Evolutionary conservation across 2,797 vertebrate genomes (phyloP), one percentile per base, ranked within the genome.

Genomic region (Pogonophryne albipinna): DNA sequence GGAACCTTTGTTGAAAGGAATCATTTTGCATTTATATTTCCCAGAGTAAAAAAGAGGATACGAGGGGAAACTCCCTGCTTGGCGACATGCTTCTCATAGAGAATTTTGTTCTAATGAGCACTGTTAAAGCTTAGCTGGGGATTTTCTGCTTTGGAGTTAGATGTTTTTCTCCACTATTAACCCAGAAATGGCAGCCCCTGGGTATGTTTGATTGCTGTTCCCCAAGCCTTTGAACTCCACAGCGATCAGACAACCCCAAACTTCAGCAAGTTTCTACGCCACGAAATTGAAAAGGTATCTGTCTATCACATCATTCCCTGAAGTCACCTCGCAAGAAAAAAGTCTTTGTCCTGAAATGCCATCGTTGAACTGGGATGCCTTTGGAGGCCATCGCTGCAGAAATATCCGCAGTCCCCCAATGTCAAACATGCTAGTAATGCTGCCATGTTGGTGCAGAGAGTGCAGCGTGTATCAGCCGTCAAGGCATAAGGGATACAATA

Each of bases 21-120:
- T 82, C 78, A 71, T 89, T 91, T 88, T 89, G 76, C 87, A 87
- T 90, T 90, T 85, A 82, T 72, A 90, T 91, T 92, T 88, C 82
- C 86, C 84, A 78, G 68, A 84, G 72, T 82, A 80, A 85, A 83
- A 58, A 83, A 46, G 20, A 77, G 23, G 31, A 38, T 7, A 15
- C 27, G 13, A 17, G 64, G 23, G 79, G 67, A 75, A 74, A 61
- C 42, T 56, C 76, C 76, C 41, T 6, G 55, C 61, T 60, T 58
- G 41, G 46, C 19, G 38, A 79, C 49, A 3, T 51, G 61, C 62
- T 82, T 50, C 74, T 82, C 49, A 45, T 13, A 76, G 64, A 78
- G 56, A 79, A 84, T 60, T 74, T 63, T 56, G n/a, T 72, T 71
- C 61, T 84, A 90, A 90, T 80, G 79, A 89, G 59, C 63, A 38